Evolutionary conservation across 2,113 vertebrate genomes (phyloP).

Genomic region (Psephotus haematonotus): DNA sequence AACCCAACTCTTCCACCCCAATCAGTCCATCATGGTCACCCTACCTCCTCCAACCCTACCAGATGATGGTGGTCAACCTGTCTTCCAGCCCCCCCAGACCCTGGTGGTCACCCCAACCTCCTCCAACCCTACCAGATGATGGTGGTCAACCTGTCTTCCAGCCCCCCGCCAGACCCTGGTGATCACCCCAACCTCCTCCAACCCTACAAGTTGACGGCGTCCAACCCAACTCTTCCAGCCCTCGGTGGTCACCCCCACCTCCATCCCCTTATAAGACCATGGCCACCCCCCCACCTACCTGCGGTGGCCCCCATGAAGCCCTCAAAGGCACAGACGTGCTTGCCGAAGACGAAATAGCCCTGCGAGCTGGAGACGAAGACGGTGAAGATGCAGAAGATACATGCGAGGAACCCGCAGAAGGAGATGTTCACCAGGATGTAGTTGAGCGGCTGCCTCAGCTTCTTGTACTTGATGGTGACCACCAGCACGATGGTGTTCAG

Average conservation of each 20-base stretch:
- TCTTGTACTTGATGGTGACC: constrained; percentile 81
- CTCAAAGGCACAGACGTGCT: constrained; percentile 75
- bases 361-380: constrained; percentile 77
- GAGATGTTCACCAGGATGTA: constrained; percentile 85
- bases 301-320: constrained; percentile 66
- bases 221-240: neutral
- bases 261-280: neutral
- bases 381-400: constrained; percentile 75
- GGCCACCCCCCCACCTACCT: constrained; percentile 2
- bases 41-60: neutral
- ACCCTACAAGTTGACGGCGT: too few relatives aligned
- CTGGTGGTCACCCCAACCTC: neutral
- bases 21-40: neutral
- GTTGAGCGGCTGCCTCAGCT: constrained; percentile 83
- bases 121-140: neutral
- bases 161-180: neutral
- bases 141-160: too few relatives aligned
- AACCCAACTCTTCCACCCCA: accelerated
- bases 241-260: neutral
- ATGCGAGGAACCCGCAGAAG: constrained; percentile 76
- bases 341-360: constrained; percentile 82
- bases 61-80: too few relatives aligned
- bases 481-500: constrained; percentile 79
- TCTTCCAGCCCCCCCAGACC: too few relatives aligned
- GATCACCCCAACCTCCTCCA: neutral